Evolutionary conservation across 2,113 vertebrate genomes (phyloP), one percentile per base, ranked within the genome.

Genomic region (Psittacus erithacus): DNA sequence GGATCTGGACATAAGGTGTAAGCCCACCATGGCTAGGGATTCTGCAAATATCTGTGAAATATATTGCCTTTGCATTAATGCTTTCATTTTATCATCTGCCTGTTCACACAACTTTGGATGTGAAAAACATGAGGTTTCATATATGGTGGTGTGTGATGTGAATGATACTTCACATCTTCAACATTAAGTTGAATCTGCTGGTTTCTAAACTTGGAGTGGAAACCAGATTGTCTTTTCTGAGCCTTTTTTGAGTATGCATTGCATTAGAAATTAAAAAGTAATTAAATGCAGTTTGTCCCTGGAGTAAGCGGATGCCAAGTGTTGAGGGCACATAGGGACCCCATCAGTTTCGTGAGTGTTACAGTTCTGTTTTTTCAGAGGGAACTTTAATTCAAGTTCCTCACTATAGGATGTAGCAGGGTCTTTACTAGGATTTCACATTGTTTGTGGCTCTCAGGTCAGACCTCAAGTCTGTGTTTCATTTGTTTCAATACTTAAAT

Each of bases 41-140:
- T 79, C 31, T 84, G 39, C 2, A 2, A 7, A 3, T 24, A 59
- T 35, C 29, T 53, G 23, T 49, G 69, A 50, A 59, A 27, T 73
- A 13, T 3, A 17, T 33, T 3, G 1, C 38, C 43, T 52, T 71
- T 44, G 31, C 0, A 0, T 78, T 50, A 7, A 11, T 0, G 0
- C 46, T 71, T 74, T 38, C 29, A 3, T 59, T 46, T 65, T 55
- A 41, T 70, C 49, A 7, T 46, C 46, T 46, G 39, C 62, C 39
- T 62, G 24, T 59, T 69, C 55, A 27, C 27, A 24, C 39, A 57
- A 31, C 62, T 71, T 69, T 47, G 46, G 52, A 15, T 55, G 75
- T 74, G 62, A 46, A 67, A 59, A 82, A 69, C 63, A 46, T 2
- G 0, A 64, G 43, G 27, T 67, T 86, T 80, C 6, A 1, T 35